A percentile compares a stretch with the other conserved stretches of the same genome.
phyloP scores from a whole-genome alignment of 1,140 invertebrate species.

The Cheumatopsyche charites region DNA sequence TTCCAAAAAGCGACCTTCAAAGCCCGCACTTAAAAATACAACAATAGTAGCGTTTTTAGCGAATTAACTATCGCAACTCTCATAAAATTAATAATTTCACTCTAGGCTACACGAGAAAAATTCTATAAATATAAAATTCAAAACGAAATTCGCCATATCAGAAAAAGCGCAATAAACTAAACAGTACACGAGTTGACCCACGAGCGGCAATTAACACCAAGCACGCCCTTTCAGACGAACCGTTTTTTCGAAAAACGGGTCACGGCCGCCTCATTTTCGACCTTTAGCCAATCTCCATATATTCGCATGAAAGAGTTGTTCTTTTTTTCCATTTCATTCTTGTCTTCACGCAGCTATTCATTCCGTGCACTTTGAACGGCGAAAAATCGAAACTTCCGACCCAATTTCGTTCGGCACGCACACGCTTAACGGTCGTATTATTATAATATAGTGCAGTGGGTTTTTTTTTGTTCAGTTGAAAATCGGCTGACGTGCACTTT shows the following conservation, averaged over 20 bases:
- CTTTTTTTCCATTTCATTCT: not conserved
- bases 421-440: not conserved
- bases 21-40: no score
- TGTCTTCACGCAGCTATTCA: not conserved
- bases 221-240: constrained; percentile 14
- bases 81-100: no score
- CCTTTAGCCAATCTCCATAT: constrained; percentile 1
- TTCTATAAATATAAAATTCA: no score
- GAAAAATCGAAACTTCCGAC: not conserved
- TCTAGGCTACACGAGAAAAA: no score
- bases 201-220: not conserved
- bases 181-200: not conserved
- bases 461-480: not conserved
- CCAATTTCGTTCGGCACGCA: not conserved
- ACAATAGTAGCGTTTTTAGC: no score
- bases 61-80: no score
- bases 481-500: not conserved
- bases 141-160: no score
- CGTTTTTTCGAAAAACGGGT: constrained; percentile 15
- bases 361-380: not conserved
- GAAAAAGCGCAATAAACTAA: no score
- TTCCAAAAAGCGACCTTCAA: no score
- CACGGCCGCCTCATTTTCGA: constrained; percentile 14
- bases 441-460: not conserved
- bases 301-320: no score